phyloP scores from a whole-genome alignment of 2,888 invertebrate species.

The Xylota sylvarum region DNA sequence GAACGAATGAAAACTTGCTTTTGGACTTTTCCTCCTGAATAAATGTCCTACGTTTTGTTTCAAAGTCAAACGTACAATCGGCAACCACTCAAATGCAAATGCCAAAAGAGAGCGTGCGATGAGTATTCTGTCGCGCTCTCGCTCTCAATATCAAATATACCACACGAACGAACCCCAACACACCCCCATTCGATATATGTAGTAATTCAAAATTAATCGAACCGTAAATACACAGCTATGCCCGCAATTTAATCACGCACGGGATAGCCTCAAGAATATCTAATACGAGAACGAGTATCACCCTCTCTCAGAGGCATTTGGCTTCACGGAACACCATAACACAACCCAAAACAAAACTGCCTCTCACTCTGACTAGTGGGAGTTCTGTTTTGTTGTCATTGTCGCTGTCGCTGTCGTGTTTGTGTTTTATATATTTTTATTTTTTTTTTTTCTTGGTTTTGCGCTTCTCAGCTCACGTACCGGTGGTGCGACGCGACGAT shows the following conservation, averaged over 20 bases:
- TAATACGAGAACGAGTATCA: neutral
- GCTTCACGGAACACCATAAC: neutral
- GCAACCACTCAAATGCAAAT: conserved; percentile 1
- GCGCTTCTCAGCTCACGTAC: conserved; percentile 13
- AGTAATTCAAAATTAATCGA: conserved; percentile 43
- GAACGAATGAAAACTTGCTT: neutral
- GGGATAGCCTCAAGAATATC: conserved; percentile 38
- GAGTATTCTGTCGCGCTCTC: conserved; percentile 2
- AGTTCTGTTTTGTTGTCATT: conserved; percentile 11
- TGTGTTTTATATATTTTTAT: too few relatives aligned
- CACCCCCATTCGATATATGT: conserved; percentile 25
- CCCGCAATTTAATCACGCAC: conserved; percentile 41
- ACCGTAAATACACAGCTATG: conserved; percentile 35
- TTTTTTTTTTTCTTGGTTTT: conserved; percentile 32
- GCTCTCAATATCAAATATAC: conserved; percentile 36
- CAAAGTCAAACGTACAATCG: conserved; percentile 43
- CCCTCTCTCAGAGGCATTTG: conserved; percentile 20
- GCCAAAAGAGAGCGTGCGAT: conserved; percentile 5
- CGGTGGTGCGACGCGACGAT: neutral
- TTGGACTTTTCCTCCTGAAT: neutral
- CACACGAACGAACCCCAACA: conserved; percentile 21
- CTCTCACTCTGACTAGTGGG: conserved; percentile 4
- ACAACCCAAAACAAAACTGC: neutral
- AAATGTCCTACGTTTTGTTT: conserved; percentile 32
- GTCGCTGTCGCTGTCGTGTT: conserved; percentile 6